Evolutionary conservation across 2,888 invertebrate species (phyloP), one percentile per base, ranked within the genome.

Genomic region (Operophtera brumata): DNA sequence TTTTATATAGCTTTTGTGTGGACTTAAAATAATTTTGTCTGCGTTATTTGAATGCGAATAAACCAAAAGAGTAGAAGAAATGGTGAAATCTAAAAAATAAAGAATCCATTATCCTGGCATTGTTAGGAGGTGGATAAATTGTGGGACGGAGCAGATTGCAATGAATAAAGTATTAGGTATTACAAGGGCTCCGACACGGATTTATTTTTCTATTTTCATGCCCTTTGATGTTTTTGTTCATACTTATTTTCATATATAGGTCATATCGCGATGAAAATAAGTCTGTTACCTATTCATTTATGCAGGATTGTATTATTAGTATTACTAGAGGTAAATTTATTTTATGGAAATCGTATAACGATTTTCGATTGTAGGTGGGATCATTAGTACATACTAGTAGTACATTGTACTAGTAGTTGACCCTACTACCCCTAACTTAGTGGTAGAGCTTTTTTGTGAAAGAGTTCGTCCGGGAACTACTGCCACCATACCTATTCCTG

Each of bases 71-170:
- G 36, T 36, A 13, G 12, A 52, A 47, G 32, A 48, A n/a, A 37
- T 41, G 47, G 12, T 42, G 12, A 61, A 51, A 59, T 61, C 47
- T 54, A 54, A 62, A 57, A 13, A 47, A 41, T 39, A 49, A 44
- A 42, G 44, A 41, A 62, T 59, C 45, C 51, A 57, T 55, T 61
- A 63, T 55, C 25, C 54, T 9, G 42, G 48, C 44, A 61, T 60
- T 65, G 46, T 45, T 42, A 50, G 40, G 53, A 64, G 53, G 57
- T 59, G 28, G 28, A 62, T 61, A 47, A 52, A 59, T 59, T 62
- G 53, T 39, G 53, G 48, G 43, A 28, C 32, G 37, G 37, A 58
- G 40, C 47, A 58, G 47, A 63, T 59, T 57, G 53, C 50, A 50
- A 46, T 59, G 47, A 59, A 65, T 54, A 62, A 62, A 54, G 47